These are phyloP conservation scores for Nycticorax nycticorax DNA, from an alignment of 2,113 vertebrate species.

Conservation along the genomic window DNA sequence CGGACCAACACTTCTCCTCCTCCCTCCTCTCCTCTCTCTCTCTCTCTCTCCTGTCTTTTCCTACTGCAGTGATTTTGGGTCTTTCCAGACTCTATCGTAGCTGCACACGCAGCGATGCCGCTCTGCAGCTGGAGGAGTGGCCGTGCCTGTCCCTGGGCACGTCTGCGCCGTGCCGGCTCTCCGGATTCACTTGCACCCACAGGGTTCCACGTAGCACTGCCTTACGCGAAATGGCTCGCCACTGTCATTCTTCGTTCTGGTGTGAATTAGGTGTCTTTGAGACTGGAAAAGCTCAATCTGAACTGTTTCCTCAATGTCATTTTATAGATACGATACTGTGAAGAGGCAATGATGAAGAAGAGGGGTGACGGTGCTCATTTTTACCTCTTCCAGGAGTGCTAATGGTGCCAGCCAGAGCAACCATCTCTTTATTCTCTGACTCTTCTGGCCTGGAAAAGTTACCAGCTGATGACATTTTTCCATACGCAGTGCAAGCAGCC, in stretches of 20 bases:
- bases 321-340: background rate
- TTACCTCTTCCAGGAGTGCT: background rate
- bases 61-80: background rate
- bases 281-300: background rate
- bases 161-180: background rate
- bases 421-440: background rate
- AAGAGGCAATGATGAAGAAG: background rate
- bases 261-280: background rate
- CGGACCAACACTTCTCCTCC: background rate
- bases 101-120: background rate
- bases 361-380: background rate
- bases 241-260: background rate
- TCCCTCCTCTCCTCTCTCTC: background rate
- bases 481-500: background rate
- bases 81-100: rapidly evolving
- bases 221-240: background rate
- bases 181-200: background rate
- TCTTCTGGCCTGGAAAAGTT: background rate
- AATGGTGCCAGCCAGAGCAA: background rate
- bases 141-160: background rate
- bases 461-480: background rate
- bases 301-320: background rate
- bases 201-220: rapidly evolving
- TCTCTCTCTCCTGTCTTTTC: background rate
- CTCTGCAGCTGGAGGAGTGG: background rate